Percentiles rank a stretch among this genome's conserved stretches.
Evolutionary conservation across 2,113 vertebrate genomes (phyloP).

Genomic region (Phrynosoma platyrhinos): DNA sequence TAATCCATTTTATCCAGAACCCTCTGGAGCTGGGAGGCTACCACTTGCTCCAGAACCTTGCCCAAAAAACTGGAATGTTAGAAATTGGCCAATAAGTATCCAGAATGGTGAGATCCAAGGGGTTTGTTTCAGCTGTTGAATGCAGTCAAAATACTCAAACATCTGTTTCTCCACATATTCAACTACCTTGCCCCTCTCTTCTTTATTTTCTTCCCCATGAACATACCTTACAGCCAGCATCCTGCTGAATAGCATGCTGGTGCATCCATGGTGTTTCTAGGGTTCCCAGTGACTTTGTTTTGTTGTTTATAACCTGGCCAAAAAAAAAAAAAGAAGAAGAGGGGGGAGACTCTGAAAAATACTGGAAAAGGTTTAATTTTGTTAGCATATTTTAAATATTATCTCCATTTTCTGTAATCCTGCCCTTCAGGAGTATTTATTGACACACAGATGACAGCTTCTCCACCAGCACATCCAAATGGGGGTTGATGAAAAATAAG

Average conservation of each 20-base stretch:
- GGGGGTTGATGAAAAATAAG: too few species aligned
- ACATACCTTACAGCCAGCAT: conserved; percentile 53
- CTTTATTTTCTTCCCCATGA: neutral
- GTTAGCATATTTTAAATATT: neutral
- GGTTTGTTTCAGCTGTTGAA: neutral
- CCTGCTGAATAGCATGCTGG: rapidly evolving
- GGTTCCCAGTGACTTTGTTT: conserved; percentile 32
- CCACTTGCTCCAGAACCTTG: too few species aligned
- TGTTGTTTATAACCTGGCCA: conserved; percentile 40
- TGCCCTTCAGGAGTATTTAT: neutral
- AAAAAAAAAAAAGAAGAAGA: neutral
- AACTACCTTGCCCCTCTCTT: too few species aligned
- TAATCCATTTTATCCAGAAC: too few species aligned
- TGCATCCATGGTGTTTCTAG: conserved; percentile 46
- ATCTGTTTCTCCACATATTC: neutral
- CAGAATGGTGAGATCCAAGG: too few species aligned
- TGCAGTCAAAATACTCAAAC: neutral
- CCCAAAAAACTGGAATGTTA: too few species aligned
- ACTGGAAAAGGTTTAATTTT: neutral
- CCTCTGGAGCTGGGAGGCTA: too few species aligned
- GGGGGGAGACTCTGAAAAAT: neutral
- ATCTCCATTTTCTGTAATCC: neutral
- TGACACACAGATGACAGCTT: neutral
- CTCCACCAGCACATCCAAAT: too few species aligned
- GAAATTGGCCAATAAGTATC: too few species aligned